Conservation (phyloP, 2,888 invertebrate species). For the Stenchaetothrips biformis region DNA sequence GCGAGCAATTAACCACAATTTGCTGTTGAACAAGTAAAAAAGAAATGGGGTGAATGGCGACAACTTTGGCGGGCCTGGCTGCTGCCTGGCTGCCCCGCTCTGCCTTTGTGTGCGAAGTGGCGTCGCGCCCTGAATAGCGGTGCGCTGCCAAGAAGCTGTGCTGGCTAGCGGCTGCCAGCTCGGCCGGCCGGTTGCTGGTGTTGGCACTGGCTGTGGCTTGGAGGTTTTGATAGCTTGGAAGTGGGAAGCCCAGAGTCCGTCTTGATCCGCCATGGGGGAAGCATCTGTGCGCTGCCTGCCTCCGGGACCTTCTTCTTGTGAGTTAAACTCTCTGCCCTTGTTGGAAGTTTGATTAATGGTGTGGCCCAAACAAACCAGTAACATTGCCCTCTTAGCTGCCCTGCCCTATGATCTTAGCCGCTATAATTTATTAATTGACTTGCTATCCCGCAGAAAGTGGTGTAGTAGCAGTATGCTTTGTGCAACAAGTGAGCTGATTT, state of each 20-base stretch:
- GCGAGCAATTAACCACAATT: neutral
- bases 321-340: conserved; percentile 6
- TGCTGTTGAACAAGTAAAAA: neutral
- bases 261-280: conserved; percentile 15
- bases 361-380: conserved; percentile 3
- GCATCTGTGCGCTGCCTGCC: conserved; percentile 22
- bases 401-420: neutral
- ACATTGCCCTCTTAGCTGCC: neutral
- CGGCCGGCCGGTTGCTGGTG: neutral
- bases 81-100: neutral
- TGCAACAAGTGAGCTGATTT: neutral
- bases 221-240: conserved; percentile 11
- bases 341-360: neutral
- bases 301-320: conserved; percentile 13
- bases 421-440: neutral
- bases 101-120: conserved; percentile 1
- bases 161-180: neutral
- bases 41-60: too few species aligned
- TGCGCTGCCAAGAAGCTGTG: conserved; percentile 10
- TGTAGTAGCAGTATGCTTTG: neutral
- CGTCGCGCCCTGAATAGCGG: neutral
- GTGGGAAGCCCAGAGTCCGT: conserved; percentile 11
- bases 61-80: too few species aligned
- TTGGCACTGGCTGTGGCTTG: neutral
- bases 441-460: neutral